Base-by-base conservation (phyloP, 2,113 vertebrate genomes). In the Raphicerus campestris region DNA sequence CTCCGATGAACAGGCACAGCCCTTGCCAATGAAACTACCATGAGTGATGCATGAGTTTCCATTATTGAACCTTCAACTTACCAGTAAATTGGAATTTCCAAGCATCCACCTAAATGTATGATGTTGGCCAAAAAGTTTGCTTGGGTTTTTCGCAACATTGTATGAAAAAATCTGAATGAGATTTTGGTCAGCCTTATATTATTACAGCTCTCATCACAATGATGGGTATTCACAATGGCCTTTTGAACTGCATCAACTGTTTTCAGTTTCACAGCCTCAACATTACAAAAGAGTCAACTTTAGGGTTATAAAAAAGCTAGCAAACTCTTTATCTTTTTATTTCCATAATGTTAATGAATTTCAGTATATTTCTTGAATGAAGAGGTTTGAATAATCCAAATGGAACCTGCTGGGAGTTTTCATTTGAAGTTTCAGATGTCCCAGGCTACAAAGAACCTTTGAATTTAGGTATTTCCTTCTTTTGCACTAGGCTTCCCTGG, bases 391-490 rank as follows among this genome's bases (percentile, higher is more conserved):
- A 84, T 60, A 97, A 97, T 84, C 89, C 45, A 89, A 87, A 58
- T 77, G 28, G 58, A 94, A 58, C 35, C 78, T 61, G 30, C 51
- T 86, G 55, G 84, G 56, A 95, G 28, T 84, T 98, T 97, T 97
- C 93, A 93, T 94, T 94, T 51, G 66, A 84, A 81, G 6, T 61
- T 89, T 96, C 84, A 94, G 49, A 19, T 47, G 39, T 85, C 85
- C 89, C 91, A 35, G 28, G 28, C 42, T 16, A 49, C n/a, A 80
- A 82, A 0, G 3, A 75, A 53, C 56, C 66, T 98, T 88, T 96
- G 56, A 95, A 80, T 87, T 96, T 91, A 91, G 51, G n/a, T 55
- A 77, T 91, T 83, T 89, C 11, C 42, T 81, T 97, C 80, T 94
- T 75, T 75, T 89, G 77, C 6, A 73, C 42, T 66, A 78, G 58